These are phyloP conservation scores for Ylistrum balloti DNA, from an alignment of 1,140 invertebrate species.

Conservation along the genomic window DNA sequence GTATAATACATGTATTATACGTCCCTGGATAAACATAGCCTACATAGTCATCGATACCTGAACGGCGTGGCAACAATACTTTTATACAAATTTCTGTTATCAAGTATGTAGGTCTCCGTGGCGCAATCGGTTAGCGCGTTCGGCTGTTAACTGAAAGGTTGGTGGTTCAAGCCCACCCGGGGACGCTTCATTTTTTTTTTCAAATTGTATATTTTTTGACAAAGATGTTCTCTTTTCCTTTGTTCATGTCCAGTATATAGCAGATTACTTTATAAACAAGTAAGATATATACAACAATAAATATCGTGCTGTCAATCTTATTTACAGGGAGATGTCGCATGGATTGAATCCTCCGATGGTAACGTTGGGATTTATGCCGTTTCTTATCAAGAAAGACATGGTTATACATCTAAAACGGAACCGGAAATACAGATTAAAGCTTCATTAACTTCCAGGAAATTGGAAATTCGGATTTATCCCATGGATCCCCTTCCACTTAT, in stretches of 20 bases:
- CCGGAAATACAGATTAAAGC: background rate
- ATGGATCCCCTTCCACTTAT: background rate
- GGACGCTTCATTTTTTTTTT: conserved; percentile 62
- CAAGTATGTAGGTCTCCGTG: conserved; percentile 70
- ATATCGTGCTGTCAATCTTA: background rate
- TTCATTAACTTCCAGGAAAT: background rate
- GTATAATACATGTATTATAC: too few species aligned
- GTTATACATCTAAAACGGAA: background rate
- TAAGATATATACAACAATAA: too few species aligned
- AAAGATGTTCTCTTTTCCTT: too few species aligned
- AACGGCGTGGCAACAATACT: too few species aligned
- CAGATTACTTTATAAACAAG: too few species aligned
- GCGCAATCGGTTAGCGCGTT: conserved; percentile 79
- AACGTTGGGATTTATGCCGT: background rate
- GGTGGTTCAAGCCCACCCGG: conserved; percentile 79
- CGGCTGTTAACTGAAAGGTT: conserved; percentile 80
- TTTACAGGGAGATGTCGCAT: background rate
- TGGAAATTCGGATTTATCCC: background rate
- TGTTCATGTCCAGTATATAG: too few species aligned
- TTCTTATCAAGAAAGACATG: background rate
- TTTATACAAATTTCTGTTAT: background rate
- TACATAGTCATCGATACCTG: too few species aligned
- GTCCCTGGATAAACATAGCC: too few species aligned
- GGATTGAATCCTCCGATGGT: background rate
- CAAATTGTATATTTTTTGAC: too few species aligned